Evolutionary conservation across 2,888 invertebrate genomes (phyloP), one percentile per base, ranked within the genome.

Genomic region (Marronus borbonicus): DNA sequence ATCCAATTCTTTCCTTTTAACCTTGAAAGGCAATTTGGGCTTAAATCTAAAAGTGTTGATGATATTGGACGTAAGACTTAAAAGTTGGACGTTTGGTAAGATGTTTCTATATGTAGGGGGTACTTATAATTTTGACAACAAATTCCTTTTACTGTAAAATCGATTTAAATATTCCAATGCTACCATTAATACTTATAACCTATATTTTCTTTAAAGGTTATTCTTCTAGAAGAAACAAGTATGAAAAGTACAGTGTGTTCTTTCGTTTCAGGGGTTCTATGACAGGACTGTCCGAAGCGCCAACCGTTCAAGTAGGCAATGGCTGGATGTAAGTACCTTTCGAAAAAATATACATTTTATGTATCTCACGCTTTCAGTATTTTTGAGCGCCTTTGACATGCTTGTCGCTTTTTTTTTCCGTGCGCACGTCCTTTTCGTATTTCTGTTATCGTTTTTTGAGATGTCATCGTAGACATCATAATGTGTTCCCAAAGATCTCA

Each of bases 281-380:
- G 84, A 89, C 89, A 84, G 89, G 89, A 85, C 89, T 90, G 87
- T 89, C 89, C 83, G 90, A 90, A 83, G 88, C 89, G 80, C 89
- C 90, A 81, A 85, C 86, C 62, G 89, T 89, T 86, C 90, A 89
- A 85, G 88, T 90, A 85, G 89, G 89, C 86, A 90, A 90, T 85
- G 90, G 90, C 85, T 91, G 91, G 90, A 90, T 90, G 91, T 91
- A 88, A 91, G 91, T 90, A 84, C 62, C n/a, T 58, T 70, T 69
- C 3, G 24, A 49, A 66, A 66, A 66, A 49, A 44, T 39, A 58
- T 28, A 12, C 17, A 28, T 20, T 44, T 44, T 28, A 12, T 72
- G 17, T 36, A 36, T 60, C 20, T 58, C 20, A 72, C 36, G 58
- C 58, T 72, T 72, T 55, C 36, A 55, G 58, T 58, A 72, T 39